Percentiles rank a stretch among this genome's conserved stretches.
Evolutionary conservation across 2,888 invertebrate species (phyloP).

Genomic region (Petrophora chlorosata): DNA sequence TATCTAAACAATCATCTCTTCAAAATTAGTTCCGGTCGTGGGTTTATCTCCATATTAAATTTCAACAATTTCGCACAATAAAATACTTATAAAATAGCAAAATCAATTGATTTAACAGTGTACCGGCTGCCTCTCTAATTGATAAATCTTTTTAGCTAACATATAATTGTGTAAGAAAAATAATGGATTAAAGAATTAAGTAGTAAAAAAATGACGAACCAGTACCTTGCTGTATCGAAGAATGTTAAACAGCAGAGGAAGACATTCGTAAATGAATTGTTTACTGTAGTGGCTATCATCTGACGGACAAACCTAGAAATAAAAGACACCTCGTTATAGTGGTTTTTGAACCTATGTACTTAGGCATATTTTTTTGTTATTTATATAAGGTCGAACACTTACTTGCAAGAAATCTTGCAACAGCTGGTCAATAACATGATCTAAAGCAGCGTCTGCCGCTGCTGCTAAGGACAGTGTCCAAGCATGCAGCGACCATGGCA

Average conservation of each 20-base stretch:
- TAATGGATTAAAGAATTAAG: background rate
- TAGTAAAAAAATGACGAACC: background rate
- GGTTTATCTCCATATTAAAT: background rate
- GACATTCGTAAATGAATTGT: slow-evolving; percentile 94
- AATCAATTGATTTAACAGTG: too few species aligned
- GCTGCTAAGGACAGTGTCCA: slow-evolving; percentile 96
- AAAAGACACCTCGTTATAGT: background rate
- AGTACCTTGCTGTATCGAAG: slow-evolving; percentile 93
- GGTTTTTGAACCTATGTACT: too few species aligned
- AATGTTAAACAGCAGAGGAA: slow-evolving; percentile 94
- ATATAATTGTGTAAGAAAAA: background rate
- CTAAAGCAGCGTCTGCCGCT: slow-evolving; percentile 92
- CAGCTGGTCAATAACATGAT: slow-evolving; percentile 93
- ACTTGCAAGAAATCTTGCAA: slow-evolving; percentile 94
- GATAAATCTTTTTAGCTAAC: too few species aligned
- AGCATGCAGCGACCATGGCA: slow-evolving; percentile 96
- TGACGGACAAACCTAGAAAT: slow-evolving; percentile 89
- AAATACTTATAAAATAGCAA: too few species aligned
- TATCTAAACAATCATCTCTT: too few species aligned
- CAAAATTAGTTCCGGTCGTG: too few species aligned
- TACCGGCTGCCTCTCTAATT: too few species aligned
- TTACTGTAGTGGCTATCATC: slow-evolving; percentile 90
- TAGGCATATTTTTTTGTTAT: too few species aligned
- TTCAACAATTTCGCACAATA: too few species aligned
- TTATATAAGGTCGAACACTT: too few species aligned